phyloP scores from a whole-genome alignment of 2,113 vertebrate species.

The Gymnobelideus leadbeateri region DNA sequence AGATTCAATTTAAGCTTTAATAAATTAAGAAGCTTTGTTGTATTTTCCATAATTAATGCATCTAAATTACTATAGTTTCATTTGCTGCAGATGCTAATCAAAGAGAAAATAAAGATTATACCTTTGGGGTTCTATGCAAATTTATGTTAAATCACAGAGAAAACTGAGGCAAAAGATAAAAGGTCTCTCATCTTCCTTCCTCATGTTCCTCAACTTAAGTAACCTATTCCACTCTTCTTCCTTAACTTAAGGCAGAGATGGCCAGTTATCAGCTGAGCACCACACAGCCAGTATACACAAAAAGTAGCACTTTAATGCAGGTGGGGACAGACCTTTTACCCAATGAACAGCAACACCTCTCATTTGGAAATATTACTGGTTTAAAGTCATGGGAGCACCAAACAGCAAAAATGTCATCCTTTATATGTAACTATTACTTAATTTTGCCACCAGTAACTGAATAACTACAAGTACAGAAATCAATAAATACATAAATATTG shows the following conservation, averaged over 20 bases:
- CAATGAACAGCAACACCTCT: not conserved
- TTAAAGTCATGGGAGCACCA: not conserved
- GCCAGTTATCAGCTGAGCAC: not conserved
- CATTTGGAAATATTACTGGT: not conserved
- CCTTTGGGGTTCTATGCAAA: conserved; percentile 1
- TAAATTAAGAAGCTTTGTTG: conserved; percentile 10
- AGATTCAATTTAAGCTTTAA: conserved; percentile 7
- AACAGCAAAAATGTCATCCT: not conserved
- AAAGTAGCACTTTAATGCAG: not conserved
- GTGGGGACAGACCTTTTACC: not conserved
- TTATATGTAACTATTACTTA: not conserved
- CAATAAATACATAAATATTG: not conserved
- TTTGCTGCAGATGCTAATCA: not conserved
- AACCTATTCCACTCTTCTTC: not conserved
- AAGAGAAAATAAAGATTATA: conserved; percentile 15
- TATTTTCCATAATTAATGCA: conserved; percentile 15
- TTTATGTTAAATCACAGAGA: not conserved
- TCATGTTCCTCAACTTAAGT: not conserved
- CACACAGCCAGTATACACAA: not conserved
- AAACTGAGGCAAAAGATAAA: not conserved
- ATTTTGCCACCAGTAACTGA: not conserved
- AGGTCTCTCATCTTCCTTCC: not conserved
- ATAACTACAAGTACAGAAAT: not conserved
- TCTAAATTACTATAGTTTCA: not conserved
- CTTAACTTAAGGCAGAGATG: not conserved